Conservation (phyloP, 2,888 invertebrate species). For the Sacculina carcini region DNA sequence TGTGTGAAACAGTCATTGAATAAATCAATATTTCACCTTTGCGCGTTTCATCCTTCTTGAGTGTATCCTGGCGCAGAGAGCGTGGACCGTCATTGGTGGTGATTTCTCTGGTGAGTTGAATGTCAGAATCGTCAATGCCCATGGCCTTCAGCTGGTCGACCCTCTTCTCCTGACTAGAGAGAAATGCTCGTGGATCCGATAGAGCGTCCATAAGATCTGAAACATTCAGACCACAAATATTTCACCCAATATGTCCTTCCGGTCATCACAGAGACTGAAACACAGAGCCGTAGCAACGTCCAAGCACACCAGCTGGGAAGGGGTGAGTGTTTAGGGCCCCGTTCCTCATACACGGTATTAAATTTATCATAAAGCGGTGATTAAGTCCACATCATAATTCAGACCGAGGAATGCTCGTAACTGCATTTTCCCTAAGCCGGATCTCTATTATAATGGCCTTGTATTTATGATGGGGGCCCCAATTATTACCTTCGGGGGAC, state of each 20-base stretch:
- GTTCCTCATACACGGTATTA: too few relatives aligned
- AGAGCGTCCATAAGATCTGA: conserved; percentile 94
- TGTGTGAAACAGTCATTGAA: not conserved
- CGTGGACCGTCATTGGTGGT: not conserved
- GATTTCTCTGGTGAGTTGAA: conserved; percentile 17
- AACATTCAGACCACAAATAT: not conserved
- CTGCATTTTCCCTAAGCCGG: too few relatives aligned
- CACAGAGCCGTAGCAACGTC: not conserved
- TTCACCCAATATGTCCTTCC: not conserved
- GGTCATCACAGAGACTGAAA: not conserved
- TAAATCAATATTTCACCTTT: conserved; percentile 10
- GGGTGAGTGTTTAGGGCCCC: too few relatives aligned
- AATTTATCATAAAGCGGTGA: too few relatives aligned
- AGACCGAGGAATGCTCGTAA: too few relatives aligned
- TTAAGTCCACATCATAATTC: too few relatives aligned
- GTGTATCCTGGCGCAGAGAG: too few relatives aligned
- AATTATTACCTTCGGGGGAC: too few relatives aligned
- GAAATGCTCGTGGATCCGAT: conserved; percentile 75
- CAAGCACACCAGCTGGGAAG: not conserved
- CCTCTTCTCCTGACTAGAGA: conserved; percentile 59
- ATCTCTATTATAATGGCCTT: too few relatives aligned
- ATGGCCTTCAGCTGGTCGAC: conserved; percentile 80
- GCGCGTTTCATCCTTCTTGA: conserved; percentile 15
- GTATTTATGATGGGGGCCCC: too few relatives aligned
- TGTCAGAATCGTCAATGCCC: conserved; percentile 59